Evolutionary conservation across 2,888 invertebrate genomes (phyloP).

Genomic region (Latrodectus hesperus): DNA sequence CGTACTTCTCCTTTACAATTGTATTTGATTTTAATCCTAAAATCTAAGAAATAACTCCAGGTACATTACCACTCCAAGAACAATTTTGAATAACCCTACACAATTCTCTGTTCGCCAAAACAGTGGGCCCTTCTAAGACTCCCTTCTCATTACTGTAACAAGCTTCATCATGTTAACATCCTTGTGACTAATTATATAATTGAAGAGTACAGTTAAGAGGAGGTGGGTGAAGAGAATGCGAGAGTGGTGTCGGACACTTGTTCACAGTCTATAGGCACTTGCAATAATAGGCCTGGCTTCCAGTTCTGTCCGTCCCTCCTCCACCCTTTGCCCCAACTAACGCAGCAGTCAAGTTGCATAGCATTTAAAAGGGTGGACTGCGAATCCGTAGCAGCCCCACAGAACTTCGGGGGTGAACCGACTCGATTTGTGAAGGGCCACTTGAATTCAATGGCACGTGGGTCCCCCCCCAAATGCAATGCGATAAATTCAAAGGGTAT

Average conservation of each 20-base stretch:
- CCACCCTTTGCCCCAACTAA: not conserved
- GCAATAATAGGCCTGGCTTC: constrained; percentile 30
- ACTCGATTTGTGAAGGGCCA: constrained; percentile 43
- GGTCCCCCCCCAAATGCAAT: not conserved
- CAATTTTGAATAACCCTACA: not conserved
- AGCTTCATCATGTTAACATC: constrained; percentile 28
- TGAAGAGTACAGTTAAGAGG: constrained; percentile 3
- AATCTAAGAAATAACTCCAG: not conserved
- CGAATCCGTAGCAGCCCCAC: not conserved
- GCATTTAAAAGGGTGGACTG: not conserved
- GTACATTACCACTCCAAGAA: not conserved
- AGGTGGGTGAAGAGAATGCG: not conserved
- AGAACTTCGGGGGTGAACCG: constrained; percentile 10
- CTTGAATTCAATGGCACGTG: constrained; percentile 30
- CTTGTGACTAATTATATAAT: constrained; percentile 30
- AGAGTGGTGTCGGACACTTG: not conserved
- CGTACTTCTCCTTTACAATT: too few species aligned
- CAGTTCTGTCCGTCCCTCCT: not conserved
- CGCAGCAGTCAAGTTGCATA: not conserved
- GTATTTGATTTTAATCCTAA: not conserved
- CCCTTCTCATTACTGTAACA: constrained; percentile 41
- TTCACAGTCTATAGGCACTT: constrained; percentile 47
- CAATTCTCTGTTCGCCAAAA: not conserved
- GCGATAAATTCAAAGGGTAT: constrained; percentile 23
- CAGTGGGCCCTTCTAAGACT: not conserved